Evolutionary conservation across 2,113 vertebrate species (phyloP), one percentile per base, ranked within the genome.

Genomic region (Daubentonia madagascariensis): DNA sequence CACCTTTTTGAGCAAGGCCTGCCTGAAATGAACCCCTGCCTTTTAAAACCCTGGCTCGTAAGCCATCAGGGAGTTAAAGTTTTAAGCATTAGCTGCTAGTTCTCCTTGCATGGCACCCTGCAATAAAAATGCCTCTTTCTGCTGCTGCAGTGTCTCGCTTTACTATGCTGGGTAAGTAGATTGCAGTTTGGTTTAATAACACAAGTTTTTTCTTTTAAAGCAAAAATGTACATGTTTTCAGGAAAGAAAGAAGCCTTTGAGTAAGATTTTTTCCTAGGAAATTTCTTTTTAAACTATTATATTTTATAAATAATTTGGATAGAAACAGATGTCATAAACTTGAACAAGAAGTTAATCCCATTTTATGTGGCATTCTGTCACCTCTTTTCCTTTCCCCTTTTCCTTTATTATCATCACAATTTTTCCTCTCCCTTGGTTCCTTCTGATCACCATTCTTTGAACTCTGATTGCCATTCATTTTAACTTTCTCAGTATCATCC

Each of bases 271-370:
- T 78, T 88, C 25, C 23, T 59, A 90, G 43, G 37, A 87, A 68
- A 30, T 48, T 73, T 97, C 45, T 75, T 88, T 30, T 59, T 88
- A 79, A 79, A 35, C 4, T 45, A 9, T 54, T 30, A 68, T 85
- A 52, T 86, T 93, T 89, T 93, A 76, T 78, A 88, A 70, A n/a
- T 97, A 93, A 76, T 52, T 85, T 91, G 70, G 5, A 32, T 22
- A 95, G 63, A 85, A 79, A 37, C 76, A 63, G 18, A 22, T 57
- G 87, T 59, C 14, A 84, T 37, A 40, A 57, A 75, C 23, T 68
- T 93, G 17, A 78, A 70, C 35, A 91, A 65, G n/a, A 91, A 57
- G 14, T 85, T 85, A 76, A 17, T 76, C 63, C 3, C 50, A 63
- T 20, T 80, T 89, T 48, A 32, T n/a, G 20, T n/a, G 43, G 6